Base-by-base conservation (phyloP, 1,140 invertebrate species). In the Trissolcus basalis region DNA sequence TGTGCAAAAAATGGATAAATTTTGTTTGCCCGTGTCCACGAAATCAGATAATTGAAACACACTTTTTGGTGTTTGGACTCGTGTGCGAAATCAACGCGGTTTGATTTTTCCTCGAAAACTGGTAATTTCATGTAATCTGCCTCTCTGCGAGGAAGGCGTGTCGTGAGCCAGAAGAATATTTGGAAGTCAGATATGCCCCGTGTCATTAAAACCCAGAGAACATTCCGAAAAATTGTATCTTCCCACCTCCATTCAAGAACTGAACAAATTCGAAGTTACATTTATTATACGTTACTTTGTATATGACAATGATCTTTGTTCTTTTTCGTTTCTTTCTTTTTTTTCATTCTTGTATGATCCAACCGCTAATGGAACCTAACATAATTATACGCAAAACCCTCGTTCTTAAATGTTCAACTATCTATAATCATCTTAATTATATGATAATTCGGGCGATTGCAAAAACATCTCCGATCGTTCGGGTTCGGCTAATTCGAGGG, bases 121-220 rank as follows among this genome's bases (percentile, higher is more conserved):
- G 55, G 63, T 77, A 70, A 71, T 77, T 77, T 71, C 55, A 68
- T 77, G 74, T 71, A 77, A 76, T 76, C 60, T 76, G 64, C 44
- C 45, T 76, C 64, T 48, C 60, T 48, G n/a, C n/a, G 67, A 70
- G 55, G 74, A 68, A 77, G 67, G 74, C 68, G 74, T 71, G 74
- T 68, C 68, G 51, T n/a, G 61, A 65, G 5, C 74, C 15, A 67
- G 49, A 71, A 47, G 43, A 43, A 71, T 77, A 77, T 71, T 77
- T 63, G 67, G 63, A 56, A 70, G 56, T 59, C 67, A 67, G 41
- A 70, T 61, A 71, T 41, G 54, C 48, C 35, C 43, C 65, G 60
- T 76, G 73, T 76, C 73, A 76, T 76, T 76, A 76, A 67, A 6
- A 27, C n/a, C 73, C 59, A 27, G 19, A 27, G 19, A 27, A 27